Evolutionary conservation across 2,888 invertebrate genomes (phyloP), one percentile per base, ranked within the genome.

Genomic region (Cheilosia variabilis): DNA sequence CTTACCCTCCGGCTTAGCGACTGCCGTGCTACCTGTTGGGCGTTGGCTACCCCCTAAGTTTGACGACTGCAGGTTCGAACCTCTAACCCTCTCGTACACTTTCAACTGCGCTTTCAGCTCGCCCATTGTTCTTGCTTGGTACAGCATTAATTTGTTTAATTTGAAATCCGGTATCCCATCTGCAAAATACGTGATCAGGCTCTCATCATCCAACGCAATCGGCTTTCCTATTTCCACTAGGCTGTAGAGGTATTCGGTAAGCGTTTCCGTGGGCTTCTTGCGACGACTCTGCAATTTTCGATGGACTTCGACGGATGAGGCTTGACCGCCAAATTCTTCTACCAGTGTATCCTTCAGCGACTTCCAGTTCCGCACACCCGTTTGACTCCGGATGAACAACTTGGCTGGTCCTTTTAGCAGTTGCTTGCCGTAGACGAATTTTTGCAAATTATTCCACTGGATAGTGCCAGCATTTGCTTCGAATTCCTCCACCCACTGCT

Each of bases 131-230:
- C 13, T 52, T 2, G 72, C 53, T 34, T 60, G 47, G n/a, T n/a
- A n/a, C n/a, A 62, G 27, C 41, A 60, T 22, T 19, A 60, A 2
- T 19, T 31, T 31, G 9, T 72, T 60, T 5, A 22, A 2, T 22
- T 58, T 57, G 9, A 6, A 19, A n/a, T 68, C 68, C 1, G 10
- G 41, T 43, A 78, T 75, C 2, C 80, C 80, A 3, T 87, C 72
- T 10, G 79, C 52, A 24, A 79, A 76, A 58, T 87, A 87, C 6
- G 72, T 68, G 0, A 83, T 76, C 37, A 82, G 27, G 22, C 83
- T 87, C 15, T 60, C 55, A 2, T 84, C 80, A 47, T 84, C 84
- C 3, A 84, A n/a, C 13, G 62, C n/a, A 15, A 87, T 75, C 27
- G 77, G 45, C 31, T 69, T 82, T 1, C 53, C 82, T 1, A 86